Evolutionary conservation across 2,113 vertebrate genomes (phyloP), one percentile per base, ranked within the genome.

Genomic region (Porphyrio hochstetteri): DNA sequence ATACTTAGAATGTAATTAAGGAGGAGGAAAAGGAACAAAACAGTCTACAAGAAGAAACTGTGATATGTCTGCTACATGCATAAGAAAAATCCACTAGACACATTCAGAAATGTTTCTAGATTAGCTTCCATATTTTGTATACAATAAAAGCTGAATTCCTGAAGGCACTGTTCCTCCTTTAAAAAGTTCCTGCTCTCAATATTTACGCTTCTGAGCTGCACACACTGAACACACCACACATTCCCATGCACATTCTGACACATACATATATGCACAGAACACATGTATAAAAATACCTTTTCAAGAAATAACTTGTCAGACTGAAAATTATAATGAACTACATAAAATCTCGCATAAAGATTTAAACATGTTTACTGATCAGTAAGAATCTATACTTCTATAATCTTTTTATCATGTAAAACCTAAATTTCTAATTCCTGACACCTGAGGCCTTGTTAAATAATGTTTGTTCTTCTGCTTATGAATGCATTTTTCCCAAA

Each of bases 401-500:
- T 55, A 72, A 86, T 11, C 74, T 19, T 82, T 87, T 88, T n/a
- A 15, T 64, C 25, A 48, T 36, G 53, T 46, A 84, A 93, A 96
- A 55, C 35, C 44, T 59, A 40, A 17, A 85, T 85, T 81, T 69
- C 67, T 69, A 79, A 88, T 94, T 83, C 91, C 92, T 95, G 68
- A 80, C 90, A 93, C 81, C 80, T 87, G 95, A 97, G 93, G 94
- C 93, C 94, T 77, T 93, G 74, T 93, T 48, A 92, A 91, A 83
- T 91, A 40, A 82, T 79, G 70, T 96, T 87, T 94, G 88, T 82
- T 86, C 85, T 85, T 93, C 85, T 96, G 96, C 95, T 97, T 68
- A 95, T 83, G 89, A 96, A 95, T 68, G 89, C 81, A 86, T 93
- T 97, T 96, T 97, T 90, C 79, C 91, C 93, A 93, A 97, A 97